Percentiles rank a stretch among this genome's conserved stretches.
These are phyloP conservation scores for Dasyprocta punctata DNA, from an alignment of 2,113 vertebrate genomes.

Conservation along the genomic window DNA sequence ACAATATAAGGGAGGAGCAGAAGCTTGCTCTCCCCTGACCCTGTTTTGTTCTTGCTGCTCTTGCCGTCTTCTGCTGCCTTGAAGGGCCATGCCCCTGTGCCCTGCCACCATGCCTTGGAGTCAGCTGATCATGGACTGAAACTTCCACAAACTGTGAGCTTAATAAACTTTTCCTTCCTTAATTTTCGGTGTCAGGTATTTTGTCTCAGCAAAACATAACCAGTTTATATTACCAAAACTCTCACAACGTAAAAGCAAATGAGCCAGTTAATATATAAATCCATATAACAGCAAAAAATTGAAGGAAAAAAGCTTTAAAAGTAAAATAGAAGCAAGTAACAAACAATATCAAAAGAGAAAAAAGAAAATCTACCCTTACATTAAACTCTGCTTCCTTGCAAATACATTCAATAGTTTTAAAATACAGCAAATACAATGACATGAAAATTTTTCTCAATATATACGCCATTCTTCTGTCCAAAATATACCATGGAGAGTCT, in stretches of 20 bases:
- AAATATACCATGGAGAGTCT: neutral
- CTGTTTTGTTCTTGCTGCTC: no score
- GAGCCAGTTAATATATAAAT: neutral
- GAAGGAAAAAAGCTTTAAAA: neutral
- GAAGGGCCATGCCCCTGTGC: no score
- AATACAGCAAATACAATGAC: neutral
- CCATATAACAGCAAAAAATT: neutral
- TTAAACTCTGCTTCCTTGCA: neutral
- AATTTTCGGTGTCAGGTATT: no score
- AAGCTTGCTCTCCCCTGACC: no score
- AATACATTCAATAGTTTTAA: neutral
- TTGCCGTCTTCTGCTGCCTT: no score
- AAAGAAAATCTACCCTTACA: neutral
- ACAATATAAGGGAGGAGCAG: no score
- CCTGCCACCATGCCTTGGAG: no score
- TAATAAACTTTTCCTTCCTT: no score
- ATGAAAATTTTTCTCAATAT: neutral
- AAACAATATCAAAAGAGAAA: neutral
- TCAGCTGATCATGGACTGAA: no score
- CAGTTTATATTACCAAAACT: slow-evolving; percentile 34
- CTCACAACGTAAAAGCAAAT: slow-evolving; percentile 27
- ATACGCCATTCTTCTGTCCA: neutral
- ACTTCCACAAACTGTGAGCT: no score
- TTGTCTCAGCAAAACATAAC: neutral
- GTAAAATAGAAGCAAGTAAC: neutral